Conservation (phyloP, 2,113 vertebrate genomes). For the Syngnathus floridae region DNA sequence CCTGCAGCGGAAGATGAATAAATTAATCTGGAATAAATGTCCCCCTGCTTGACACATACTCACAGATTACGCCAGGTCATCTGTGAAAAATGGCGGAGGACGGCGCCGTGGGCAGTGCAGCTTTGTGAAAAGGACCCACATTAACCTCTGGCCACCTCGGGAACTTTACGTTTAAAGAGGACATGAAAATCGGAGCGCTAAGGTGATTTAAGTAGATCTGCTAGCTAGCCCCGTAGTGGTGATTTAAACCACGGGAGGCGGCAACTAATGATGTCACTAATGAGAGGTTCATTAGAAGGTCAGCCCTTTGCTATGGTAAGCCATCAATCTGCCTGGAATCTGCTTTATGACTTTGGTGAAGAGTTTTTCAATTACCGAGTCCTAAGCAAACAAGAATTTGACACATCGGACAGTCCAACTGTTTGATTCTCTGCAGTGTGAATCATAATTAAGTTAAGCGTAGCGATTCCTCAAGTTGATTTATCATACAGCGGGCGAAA, state of each 20-base stretch:
- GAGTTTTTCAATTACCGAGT: not conserved
- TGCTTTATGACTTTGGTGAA: conserved; percentile 3
- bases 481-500: conserved; percentile 60
- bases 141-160: conserved; percentile 32
- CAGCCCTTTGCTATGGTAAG: conserved; percentile 34
- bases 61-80: conserved; percentile 50
- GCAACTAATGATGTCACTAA: conserved; percentile 58
- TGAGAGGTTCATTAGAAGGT: conserved; percentile 57
- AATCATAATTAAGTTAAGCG: conserved; percentile 62
- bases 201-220: conserved; percentile 32
- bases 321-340: conserved; percentile 18
- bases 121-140: conserved; percentile 11
- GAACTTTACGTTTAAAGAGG: conserved; percentile 2
- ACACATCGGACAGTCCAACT: conserved; percentile 23
- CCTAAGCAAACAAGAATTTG: conserved; percentile 18
- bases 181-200: conserved; percentile 1
- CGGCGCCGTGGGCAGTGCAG: conserved; percentile 1
- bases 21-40: conserved; percentile 66
- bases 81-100: conserved; percentile 41
- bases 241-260: conserved; percentile 24
- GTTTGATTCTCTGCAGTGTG: conserved; percentile 28
- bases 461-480: conserved; percentile 66
- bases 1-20: conserved; percentile 55
- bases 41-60: conserved; percentile 61
- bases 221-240: conserved; percentile 26